phyloP scores from a whole-genome alignment of 2,888 invertebrate species.

The Lobophora halterata region DNA sequence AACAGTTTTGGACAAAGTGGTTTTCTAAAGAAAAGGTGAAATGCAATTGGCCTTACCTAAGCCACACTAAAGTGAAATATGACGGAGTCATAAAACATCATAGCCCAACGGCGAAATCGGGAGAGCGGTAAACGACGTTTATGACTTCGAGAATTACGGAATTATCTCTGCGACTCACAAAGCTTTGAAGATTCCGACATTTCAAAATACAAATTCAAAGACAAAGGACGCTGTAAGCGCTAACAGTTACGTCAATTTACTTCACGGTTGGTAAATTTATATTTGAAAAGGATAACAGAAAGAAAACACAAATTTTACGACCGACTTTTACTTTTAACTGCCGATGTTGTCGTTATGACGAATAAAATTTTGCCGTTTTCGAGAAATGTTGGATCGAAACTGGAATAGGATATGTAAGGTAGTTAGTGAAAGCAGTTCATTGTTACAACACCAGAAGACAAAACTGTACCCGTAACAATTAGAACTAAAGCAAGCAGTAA shows the following conservation, averaged over 20 bases:
- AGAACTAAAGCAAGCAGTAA: too few relatives aligned
- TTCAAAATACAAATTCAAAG: neutral
- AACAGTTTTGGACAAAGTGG: slow-evolving; percentile 19
- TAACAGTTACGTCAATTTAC: slow-evolving; percentile 3
- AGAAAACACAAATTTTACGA: slow-evolving; percentile 36
- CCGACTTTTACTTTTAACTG: slow-evolving; percentile 46
- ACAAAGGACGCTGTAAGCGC: neutral
- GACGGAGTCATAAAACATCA: slow-evolving; percentile 8
- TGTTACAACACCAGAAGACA: too few relatives aligned
- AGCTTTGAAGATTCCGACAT: neutral
- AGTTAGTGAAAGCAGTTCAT: too few relatives aligned
- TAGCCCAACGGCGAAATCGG: neutral
- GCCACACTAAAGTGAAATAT: too few relatives aligned
- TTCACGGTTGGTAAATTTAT: slow-evolving; percentile 31
- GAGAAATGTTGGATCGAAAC: too few relatives aligned
- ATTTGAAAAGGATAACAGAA: slow-evolving; percentile 39
- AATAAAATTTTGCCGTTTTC: neutral
- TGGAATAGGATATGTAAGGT: too few relatives aligned
- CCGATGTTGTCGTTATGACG: slow-evolving; percentile 26
- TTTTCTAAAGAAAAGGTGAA: slow-evolving; percentile 13
- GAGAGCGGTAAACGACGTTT: too few relatives aligned
- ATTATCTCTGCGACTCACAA: neutral
- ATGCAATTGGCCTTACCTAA: too few relatives aligned
- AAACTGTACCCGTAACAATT: too few relatives aligned
- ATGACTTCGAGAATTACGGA: too few relatives aligned